Evolutionary conservation across 2,888 invertebrate species (phyloP).

Genomic region (Eustalomyia histrio): DNA sequence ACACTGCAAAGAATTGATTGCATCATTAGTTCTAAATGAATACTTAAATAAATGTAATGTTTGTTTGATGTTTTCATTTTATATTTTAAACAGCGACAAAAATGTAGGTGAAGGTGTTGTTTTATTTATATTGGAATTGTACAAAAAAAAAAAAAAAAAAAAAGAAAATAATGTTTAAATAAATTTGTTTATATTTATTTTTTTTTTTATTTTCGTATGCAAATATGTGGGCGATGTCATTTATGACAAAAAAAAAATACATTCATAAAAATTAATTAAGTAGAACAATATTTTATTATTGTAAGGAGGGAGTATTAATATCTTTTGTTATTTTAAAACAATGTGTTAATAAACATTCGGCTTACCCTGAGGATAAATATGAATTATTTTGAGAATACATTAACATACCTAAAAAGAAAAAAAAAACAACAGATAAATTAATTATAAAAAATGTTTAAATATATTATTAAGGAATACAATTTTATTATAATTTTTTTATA

Average conservation of each 20-base stretch:
- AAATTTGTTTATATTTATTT: constrained; percentile 28
- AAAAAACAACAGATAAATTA: too few relatives aligned
- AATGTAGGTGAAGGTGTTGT: constrained; percentile 63
- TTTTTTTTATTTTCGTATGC: constrained; percentile 12
- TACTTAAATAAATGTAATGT: constrained; percentile 48
- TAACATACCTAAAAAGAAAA: too few relatives aligned
- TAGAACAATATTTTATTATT: neutral
- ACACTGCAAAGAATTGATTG: constrained; percentile 21
- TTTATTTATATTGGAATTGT: constrained; percentile 49
- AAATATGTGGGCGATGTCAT: constrained; percentile 39
- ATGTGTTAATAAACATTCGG: too few relatives aligned
- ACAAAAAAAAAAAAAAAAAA: constrained; percentile 12
- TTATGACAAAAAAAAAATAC: constrained; percentile 11
- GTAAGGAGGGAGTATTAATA: neutral
- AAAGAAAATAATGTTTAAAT: neutral
- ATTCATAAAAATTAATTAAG: neutral
- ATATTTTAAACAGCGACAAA: constrained; percentile 25
- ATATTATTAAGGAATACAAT: too few relatives aligned
- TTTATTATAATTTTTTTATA: too few relatives aligned
- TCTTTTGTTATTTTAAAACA: too few relatives aligned
- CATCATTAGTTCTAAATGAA: constrained; percentile 60
- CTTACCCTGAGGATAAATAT: too few relatives aligned
- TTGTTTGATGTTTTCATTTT: constrained; percentile 15
- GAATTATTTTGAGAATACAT: too few relatives aligned
- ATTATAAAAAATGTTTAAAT: too few relatives aligned